A percentile compares a stretch with the other conserved stretches of the same genome.
Evolutionary conservation across 2,888 invertebrate species (phyloP).

Genomic region (Eupithecia dodoneata): DNA sequence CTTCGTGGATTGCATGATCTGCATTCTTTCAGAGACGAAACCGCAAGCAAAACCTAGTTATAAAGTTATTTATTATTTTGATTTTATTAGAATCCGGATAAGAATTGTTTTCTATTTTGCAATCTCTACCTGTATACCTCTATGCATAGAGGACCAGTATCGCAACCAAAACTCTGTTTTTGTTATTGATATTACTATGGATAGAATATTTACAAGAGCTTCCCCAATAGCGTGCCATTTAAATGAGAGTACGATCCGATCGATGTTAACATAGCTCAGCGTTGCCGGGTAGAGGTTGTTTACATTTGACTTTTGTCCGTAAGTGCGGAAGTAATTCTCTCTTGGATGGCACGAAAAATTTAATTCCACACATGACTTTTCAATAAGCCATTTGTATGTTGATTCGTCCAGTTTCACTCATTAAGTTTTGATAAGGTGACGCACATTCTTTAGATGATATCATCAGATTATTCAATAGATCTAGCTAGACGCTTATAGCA

Average conservation of each 20-base stretch:
- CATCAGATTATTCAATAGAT: slow-evolving; percentile 20
- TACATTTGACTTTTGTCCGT: slow-evolving; percentile 81
- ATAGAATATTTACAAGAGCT: slow-evolving; percentile 36
- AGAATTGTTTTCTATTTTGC: too few relatives aligned
- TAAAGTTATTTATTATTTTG: too few relatives aligned
- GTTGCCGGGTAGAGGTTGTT: slow-evolving; percentile 75
- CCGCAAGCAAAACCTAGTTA: too few relatives aligned
- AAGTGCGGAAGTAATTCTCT: slow-evolving; percentile 78
- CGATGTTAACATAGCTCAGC: slow-evolving; percentile 62
- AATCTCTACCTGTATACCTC: too few relatives aligned
- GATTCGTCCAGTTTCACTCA: slow-evolving; percentile 21
- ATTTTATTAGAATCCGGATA: too few relatives aligned
- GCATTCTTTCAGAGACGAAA: too few relatives aligned
- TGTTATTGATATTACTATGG: neutral
- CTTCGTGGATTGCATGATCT: too few relatives aligned
- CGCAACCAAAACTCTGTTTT: too few relatives aligned
- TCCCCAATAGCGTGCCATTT: slow-evolving; percentile 55
- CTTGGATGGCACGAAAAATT: slow-evolving; percentile 60
- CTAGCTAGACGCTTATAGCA: slow-evolving; percentile 28
- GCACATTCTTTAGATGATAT: slow-evolving; percentile 14
- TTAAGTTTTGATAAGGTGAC: slow-evolving; percentile 18
- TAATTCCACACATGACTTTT: slow-evolving; percentile 28
- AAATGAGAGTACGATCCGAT: slow-evolving; percentile 51
- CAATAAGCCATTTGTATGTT: slow-evolving; percentile 21
- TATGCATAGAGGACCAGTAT: too few relatives aligned